Conservation (phyloP, 2,797 vertebrate species). For the Gila robusta region DNA sequence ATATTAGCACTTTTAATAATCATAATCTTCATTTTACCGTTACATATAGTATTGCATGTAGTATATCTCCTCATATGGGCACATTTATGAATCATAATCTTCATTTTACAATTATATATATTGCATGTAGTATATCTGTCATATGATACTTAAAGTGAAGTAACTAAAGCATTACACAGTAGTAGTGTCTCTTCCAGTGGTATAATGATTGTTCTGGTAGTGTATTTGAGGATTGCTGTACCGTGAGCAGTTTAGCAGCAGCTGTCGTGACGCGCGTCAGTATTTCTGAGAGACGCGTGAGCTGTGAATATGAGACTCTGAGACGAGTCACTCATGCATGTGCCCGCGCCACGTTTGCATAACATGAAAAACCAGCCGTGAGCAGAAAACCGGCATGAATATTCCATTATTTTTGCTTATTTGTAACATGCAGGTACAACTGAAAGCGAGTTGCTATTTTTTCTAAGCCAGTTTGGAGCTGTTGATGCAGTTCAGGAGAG, state of each 20-base stretch:
- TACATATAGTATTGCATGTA: too few relatives aligned
- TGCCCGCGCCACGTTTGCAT: slow-evolving; percentile 28
- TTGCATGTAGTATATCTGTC: neutral
- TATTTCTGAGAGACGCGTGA: neutral
- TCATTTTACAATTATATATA: fast-evolving
- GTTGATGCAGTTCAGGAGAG: neutral
- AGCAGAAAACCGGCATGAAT: neutral
- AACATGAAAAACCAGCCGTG: slow-evolving; percentile 57
- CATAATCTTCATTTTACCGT: neutral
- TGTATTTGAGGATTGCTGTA: too few relatives aligned
- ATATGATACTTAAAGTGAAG: neutral
- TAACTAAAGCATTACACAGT: too few relatives aligned
- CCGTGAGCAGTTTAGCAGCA: neutral
- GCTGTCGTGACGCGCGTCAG: slow-evolving; percentile 10
- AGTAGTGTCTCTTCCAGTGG: too few relatives aligned
- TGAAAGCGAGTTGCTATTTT: neutral
- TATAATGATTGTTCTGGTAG: too few relatives aligned
- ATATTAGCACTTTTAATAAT: neutral
- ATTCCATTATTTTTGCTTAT: neutral
- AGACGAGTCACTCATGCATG: neutral
- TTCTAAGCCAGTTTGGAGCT: too few relatives aligned
- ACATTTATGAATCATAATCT: neutral
- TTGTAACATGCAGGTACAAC: fast-evolving
- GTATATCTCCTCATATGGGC: neutral
- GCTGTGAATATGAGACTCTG: neutral